Conservation (phyloP, 2,888 invertebrate genomes). For the Seladonia tumulorum region DNA sequence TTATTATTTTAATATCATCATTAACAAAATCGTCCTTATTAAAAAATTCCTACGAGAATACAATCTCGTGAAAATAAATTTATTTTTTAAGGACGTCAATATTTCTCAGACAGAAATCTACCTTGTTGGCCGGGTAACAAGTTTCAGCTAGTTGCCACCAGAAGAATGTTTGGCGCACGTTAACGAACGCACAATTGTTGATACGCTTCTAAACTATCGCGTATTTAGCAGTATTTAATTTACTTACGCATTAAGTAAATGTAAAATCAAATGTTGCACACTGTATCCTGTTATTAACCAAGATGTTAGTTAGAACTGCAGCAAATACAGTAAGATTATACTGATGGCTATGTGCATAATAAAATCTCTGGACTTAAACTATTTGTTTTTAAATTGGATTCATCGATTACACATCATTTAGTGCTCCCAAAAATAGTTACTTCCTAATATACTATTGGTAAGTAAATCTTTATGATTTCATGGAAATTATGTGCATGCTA, state of each 20-base stretch:
- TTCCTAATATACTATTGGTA: conserved; percentile 19
- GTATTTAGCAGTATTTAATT: not conserved
- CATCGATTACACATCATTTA: not conserved
- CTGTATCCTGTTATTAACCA: not conserved
- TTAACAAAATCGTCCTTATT: no score
- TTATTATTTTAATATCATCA: no score
- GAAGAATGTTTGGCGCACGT: conserved; percentile 30
- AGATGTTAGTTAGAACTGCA: not conserved
- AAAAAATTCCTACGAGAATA: not conserved
- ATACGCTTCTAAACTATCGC: not conserved
- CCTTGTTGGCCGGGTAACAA: not conserved
- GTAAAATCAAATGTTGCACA: no score
- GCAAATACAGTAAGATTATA: not conserved
- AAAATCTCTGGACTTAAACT: not conserved
- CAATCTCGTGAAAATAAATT: no score
- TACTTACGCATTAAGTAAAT: not conserved
- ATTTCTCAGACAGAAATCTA: not conserved
- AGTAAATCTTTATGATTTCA: conserved; percentile 14
- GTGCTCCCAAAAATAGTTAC: not conserved
- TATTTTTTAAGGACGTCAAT: no score
- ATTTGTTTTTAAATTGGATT: not conserved
- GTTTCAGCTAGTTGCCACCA: not conserved
- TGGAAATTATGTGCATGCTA: conserved; percentile 2
- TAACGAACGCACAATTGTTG: not conserved
- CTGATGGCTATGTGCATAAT: conserved; percentile 9